phyloP scores from a whole-genome alignment of 2,797 vertebrate genomes.

The Manis crassicaudata region DNA sequence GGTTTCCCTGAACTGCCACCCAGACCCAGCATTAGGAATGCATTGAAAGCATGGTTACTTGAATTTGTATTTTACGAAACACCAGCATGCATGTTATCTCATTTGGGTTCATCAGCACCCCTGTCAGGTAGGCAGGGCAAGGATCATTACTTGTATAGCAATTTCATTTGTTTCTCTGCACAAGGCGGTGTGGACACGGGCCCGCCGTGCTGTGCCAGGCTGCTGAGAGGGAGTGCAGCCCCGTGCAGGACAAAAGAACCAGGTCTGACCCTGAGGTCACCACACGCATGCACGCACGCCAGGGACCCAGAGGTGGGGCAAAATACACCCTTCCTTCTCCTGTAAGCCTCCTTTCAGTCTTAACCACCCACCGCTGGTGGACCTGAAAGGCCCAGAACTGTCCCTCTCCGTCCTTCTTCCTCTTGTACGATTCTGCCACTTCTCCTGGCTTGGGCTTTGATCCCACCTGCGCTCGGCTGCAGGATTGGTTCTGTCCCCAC shows the following conservation, averaged over 20 bases:
- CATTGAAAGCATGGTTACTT: accelerated
- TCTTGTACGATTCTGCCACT: background rate
- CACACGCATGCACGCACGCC: too few species aligned
- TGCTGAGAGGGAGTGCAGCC: background rate
- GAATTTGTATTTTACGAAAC: background rate
- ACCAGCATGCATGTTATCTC: background rate
- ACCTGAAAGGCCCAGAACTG: background rate
- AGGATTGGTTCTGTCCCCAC: background rate
- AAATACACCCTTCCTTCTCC: background rate
- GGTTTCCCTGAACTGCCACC: background rate
- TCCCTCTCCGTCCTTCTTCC: background rate
- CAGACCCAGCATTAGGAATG: background rate
- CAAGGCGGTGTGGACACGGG: background rate
- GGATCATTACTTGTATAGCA: background rate
- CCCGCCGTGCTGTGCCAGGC: accelerated
- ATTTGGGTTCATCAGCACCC: background rate
- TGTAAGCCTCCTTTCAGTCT: background rate
- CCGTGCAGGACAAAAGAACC: background rate
- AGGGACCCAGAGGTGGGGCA: background rate
- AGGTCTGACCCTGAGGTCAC: background rate
- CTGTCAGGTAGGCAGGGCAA: background rate
- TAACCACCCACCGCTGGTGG: background rate
- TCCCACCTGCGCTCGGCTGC: accelerated
- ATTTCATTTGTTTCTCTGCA: background rate
- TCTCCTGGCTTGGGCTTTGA: background rate